Evolutionary conservation across 1,140 invertebrate genomes (phyloP).

Genomic region (Apis dorsata): DNA sequence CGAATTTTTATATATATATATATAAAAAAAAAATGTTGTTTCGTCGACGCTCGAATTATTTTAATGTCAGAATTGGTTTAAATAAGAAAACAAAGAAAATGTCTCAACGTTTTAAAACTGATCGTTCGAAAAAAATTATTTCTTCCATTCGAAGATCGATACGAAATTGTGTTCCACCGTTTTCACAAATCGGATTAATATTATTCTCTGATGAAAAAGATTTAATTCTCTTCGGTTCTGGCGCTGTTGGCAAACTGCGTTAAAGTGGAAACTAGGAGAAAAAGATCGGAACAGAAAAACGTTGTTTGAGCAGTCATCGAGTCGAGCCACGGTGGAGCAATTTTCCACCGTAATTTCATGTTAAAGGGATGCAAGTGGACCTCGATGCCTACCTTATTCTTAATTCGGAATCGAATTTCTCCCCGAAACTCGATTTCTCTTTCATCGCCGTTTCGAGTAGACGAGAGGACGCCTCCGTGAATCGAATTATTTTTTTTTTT

Average conservation of each 20-base stretch:
- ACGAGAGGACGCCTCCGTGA: neutral
- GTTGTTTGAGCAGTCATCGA: slow-evolving; percentile 27
- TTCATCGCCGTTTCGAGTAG: neutral
- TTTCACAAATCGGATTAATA: neutral
- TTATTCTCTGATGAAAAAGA: neutral
- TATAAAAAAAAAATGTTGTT: too few species aligned
- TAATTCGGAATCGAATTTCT: slow-evolving; percentile 39
- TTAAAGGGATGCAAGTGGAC: slow-evolving; percentile 28
- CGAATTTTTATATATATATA: too few species aligned
- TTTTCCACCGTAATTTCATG: slow-evolving; percentile 38
- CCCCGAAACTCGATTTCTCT: neutral
- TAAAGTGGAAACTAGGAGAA: neutral
- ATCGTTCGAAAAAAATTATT: too few species aligned
- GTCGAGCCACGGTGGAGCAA: slow-evolving; percentile 23
- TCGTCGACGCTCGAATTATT: too few species aligned
- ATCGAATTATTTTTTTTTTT: slow-evolving; percentile 10
- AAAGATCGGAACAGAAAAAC: slow-evolving; percentile 2
- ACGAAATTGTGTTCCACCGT: neutral
- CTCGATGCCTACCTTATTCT: slow-evolving; percentile 22
- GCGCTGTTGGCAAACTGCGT: neutral
- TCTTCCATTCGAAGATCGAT: too few species aligned
- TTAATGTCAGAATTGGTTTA: too few species aligned
- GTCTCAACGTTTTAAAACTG: too few species aligned
- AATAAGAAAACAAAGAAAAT: too few species aligned
- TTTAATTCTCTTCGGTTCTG: too few species aligned